A percentile compares a stretch with the other conserved stretches of the same genome.
Evolutionary conservation across 1,140 invertebrate genomes (phyloP).

Genomic region (Periplaneta americana): DNA sequence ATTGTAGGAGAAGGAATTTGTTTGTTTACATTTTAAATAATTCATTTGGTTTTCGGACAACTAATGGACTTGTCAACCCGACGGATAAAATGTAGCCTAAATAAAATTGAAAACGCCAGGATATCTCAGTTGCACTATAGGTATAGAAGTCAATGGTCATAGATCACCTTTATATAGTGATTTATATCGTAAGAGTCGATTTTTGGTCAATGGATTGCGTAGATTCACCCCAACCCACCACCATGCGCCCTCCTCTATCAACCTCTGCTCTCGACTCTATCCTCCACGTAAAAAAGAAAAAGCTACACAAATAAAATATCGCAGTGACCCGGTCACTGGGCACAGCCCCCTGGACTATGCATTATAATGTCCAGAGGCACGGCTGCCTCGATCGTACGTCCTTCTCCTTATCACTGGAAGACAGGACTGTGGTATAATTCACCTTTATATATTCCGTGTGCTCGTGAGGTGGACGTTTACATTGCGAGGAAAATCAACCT

Average conservation of each 20-base stretch:
- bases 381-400: background rate
- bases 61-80: too few relatives aligned
- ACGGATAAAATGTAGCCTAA: too few relatives aligned
- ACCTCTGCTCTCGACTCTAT: background rate
- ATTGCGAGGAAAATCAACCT: too few relatives aligned
- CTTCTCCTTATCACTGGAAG: background rate
- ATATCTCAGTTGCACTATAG: background rate
- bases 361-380: background rate
- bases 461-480: too few relatives aligned
- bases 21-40: too few relatives aligned
- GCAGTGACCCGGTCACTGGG: background rate
- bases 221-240: background rate
- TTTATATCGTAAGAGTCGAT: background rate
- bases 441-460: too few relatives aligned
- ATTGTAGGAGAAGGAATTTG: too few relatives aligned
- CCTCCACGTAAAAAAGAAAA: background rate
- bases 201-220: background rate
- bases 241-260: background rate
- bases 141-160: background rate
- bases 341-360: too few relatives aligned
- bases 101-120: background rate
- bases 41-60: too few relatives aligned
- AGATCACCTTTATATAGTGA: background rate
- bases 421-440: background rate
- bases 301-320: background rate